A percentile compares a stretch with the other conserved stretches of the same genome.
Conservation (phyloP, 2,113 vertebrate species). For the pig (Sus scrofa) region DNA sequence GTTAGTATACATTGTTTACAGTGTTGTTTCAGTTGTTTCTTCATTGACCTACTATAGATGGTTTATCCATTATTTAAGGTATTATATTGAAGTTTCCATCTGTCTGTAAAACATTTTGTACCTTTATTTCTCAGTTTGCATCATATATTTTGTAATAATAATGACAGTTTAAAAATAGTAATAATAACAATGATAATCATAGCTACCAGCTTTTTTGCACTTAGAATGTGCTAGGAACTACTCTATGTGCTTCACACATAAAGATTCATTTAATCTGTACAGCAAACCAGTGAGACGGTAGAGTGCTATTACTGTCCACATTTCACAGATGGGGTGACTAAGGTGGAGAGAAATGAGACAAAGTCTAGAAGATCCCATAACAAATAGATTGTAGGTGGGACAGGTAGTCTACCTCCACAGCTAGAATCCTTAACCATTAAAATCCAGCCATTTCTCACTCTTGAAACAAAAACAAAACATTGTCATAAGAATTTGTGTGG, state of each 20-base stretch:
- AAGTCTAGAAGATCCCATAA: not conserved
- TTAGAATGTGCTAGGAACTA: not conserved
- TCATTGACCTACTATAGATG: not conserved
- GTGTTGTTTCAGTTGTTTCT: not conserved
- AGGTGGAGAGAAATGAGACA: not conserved
- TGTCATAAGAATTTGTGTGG: not conserved
- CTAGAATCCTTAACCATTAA: not conserved
- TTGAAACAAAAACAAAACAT: not conserved
- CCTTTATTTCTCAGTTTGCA: not conserved
- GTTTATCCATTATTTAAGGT: not conserved
- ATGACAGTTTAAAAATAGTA: not conserved
- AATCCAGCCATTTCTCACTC: not conserved
- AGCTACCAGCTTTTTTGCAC: not conserved
- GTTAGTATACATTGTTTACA: not conserved
- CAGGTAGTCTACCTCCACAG: not conserved
- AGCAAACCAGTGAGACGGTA: not conserved
- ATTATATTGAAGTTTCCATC: not conserved
- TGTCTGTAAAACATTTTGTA: not conserved
- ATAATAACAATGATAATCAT: not conserved
- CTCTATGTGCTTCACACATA: not conserved
- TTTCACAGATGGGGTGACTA: not conserved
- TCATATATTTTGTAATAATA: not conserved
- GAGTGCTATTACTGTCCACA: not conserved
- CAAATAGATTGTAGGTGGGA: not conserved
- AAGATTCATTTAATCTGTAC: not conserved